These are phyloP conservation scores for Thelaira solivaga DNA, from an alignment of 2,888 invertebrate genomes.

Conservation along the genomic window DNA sequence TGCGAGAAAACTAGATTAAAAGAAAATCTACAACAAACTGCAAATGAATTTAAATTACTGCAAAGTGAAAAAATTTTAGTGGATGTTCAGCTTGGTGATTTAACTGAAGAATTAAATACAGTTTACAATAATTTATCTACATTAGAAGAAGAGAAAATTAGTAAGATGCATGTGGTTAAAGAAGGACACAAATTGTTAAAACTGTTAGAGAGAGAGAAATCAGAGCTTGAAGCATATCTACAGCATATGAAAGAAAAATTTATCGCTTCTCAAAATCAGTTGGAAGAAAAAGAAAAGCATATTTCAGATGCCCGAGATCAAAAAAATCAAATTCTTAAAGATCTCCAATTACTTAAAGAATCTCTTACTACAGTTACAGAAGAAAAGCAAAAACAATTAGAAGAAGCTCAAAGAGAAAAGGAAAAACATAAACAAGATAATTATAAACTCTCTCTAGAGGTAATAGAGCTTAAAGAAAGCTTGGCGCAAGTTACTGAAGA, in stretches of 20 bases:
- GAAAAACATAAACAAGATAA: neutral
- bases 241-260: no score
- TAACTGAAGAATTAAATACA: slow-evolving; percentile 39
- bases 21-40: slow-evolving; percentile 9
- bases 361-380: neutral
- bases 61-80: neutral
- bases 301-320: neutral
- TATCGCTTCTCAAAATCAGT: neutral
- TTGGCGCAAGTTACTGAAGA: neutral
- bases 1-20: slow-evolving; percentile 7
- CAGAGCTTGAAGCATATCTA: no score
- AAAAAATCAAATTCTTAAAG: neutral
- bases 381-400: slow-evolving; percentile 5
- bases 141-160: slow-evolving; percentile 2
- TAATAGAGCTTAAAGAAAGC: neutral
- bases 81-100: slow-evolving; percentile 5
- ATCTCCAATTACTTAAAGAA: neutral
- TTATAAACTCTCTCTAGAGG: neutral
- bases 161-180: no score
- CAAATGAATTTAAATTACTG: slow-evolving; percentile 7
- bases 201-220: no score
- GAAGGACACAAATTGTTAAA: no score
- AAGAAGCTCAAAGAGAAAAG: slow-evolving; percentile 4
- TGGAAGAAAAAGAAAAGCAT: slow-evolving; percentile 8
- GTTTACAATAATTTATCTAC: slow-evolving; percentile 4